Evolutionary conservation across 2,888 invertebrate species (phyloP), one percentile per base, ranked within the genome.

Genomic region (Napeogenes sylphis): DNA sequence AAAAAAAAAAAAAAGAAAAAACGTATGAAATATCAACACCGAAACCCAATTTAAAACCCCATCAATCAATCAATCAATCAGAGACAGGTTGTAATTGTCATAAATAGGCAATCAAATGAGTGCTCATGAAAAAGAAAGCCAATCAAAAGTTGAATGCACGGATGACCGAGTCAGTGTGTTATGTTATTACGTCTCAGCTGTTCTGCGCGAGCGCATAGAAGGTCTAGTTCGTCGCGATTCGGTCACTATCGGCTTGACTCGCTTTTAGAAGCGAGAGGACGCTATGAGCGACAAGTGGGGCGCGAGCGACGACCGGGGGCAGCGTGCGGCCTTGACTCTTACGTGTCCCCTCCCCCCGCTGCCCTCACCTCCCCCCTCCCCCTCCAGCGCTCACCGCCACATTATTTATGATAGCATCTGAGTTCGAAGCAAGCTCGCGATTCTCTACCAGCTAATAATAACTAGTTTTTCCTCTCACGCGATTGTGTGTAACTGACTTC

Each of bases 221-320:
- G 90, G 90, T 90, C 90, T 90, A 90, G 90, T 88, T 90, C 89
- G 90, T 87, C 74, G 71, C 74, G 76, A 73, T 68, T 84, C 89
- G 90, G 75, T 68, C 67, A 66, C 68, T 72, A 67, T 86, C 89
- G 89, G 82, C 61, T 62, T 56, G 53, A 64, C 64, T 87, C 88
- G 87, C 78, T 61, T 64, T 74, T 65, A 73, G 71, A 82, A 87
- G 83, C 77, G 86, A 85, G 88, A 87, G 75, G 59, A 61, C 60
- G 45, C 45, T 66, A 74, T 74, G 85, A 85, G 86, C 83, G 85
- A 85, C 87, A 87, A 84, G 85, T 85, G 85, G 86, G 85, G 83
- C 86, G 87, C 87, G 92, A 96, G 95, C 93, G 96, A 95, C 88
- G 96, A 94, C 83, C 90, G 92, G 92, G 93, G 93, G 93, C 93